Percentiles rank a stretch among this genome's conserved stretches.
Evolutionary conservation across 2,797 vertebrate genomes (phyloP).

Genomic region (Onychomys torridus): DNA sequence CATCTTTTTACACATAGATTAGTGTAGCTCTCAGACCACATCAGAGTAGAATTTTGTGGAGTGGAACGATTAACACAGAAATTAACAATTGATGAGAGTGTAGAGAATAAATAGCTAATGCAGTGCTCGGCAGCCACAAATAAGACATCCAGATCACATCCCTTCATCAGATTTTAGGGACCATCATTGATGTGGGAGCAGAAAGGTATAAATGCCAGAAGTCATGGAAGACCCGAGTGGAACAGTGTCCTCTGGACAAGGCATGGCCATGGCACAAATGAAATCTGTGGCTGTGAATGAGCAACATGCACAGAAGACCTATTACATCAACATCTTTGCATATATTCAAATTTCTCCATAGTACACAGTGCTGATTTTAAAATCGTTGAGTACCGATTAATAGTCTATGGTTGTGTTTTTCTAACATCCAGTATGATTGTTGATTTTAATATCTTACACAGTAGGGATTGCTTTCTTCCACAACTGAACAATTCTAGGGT

Average conservation of each 20-base stretch:
- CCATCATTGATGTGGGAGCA: not conserved
- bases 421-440: not conserved
- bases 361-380: not conserved
- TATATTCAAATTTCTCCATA: not conserved
- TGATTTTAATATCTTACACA: not conserved
- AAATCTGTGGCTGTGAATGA: not conserved
- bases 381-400: not conserved
- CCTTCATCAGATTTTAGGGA: too few species aligned
- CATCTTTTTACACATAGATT: not conserved
- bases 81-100: too few species aligned
- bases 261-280: not conserved
- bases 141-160: too few species aligned
- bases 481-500: not conserved
- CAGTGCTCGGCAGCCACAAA: not conserved
- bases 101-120: not conserved
- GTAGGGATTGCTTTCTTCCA: not conserved
- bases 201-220: not conserved
- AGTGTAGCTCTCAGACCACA: not conserved
- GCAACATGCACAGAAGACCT: not conserved
- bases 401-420: not conserved
- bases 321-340: not conserved
- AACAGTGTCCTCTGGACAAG: not conserved
- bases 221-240: too few species aligned
- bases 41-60: not conserved
- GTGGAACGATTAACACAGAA: not conserved